These are phyloP conservation scores for Dissostichus mawsoni DNA, from an alignment of 2,113 vertebrate species.

Conservation along the genomic window DNA sequence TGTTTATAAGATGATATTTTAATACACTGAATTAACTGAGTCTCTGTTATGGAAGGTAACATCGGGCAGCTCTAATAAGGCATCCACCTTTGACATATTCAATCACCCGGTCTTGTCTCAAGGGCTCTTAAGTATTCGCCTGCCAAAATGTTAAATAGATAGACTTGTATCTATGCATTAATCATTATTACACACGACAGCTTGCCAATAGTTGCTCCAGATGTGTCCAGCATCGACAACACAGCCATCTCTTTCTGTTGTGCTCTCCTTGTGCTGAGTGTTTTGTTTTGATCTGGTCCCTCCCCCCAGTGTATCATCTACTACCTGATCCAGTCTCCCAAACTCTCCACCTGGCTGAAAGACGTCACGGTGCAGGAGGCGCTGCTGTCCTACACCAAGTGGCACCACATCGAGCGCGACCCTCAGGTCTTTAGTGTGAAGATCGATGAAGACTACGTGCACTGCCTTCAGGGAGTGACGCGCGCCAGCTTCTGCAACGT, in stretches of 20 bases:
- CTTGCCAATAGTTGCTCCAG: constrained; percentile 8
- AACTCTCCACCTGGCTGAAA: constrained; percentile 91
- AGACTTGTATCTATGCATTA: constrained; percentile 17
- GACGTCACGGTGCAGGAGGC: constrained; percentile 88
- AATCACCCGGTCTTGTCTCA: constrained; percentile 10
- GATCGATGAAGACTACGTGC: constrained; percentile 97
- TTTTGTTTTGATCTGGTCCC: not conserved
- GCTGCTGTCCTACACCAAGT: constrained; percentile 94
- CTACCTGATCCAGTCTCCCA: constrained; percentile 92
- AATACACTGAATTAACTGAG: not conserved
- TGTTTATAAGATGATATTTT: not conserved
- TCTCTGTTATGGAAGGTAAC: not conserved
- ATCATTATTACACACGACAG: constrained; percentile 23
- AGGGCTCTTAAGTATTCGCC: constrained; percentile 10
- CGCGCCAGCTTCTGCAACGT: constrained; percentile 96
- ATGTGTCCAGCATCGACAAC: not conserved
- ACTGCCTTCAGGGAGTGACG: constrained; percentile 96
- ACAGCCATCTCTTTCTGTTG: not conserved
- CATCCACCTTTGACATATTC: not conserved
- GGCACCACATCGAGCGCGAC: constrained; percentile 97
- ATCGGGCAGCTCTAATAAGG: not conserved
- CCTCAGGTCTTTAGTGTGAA: constrained; percentile 94
- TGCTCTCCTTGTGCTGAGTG: not conserved
- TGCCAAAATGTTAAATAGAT: constrained; percentile 33
- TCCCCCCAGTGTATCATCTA: constrained; percentile 93